Base-by-base conservation (phyloP, 2,888 invertebrate genomes). In the Diadegma fenestrale region DNA sequence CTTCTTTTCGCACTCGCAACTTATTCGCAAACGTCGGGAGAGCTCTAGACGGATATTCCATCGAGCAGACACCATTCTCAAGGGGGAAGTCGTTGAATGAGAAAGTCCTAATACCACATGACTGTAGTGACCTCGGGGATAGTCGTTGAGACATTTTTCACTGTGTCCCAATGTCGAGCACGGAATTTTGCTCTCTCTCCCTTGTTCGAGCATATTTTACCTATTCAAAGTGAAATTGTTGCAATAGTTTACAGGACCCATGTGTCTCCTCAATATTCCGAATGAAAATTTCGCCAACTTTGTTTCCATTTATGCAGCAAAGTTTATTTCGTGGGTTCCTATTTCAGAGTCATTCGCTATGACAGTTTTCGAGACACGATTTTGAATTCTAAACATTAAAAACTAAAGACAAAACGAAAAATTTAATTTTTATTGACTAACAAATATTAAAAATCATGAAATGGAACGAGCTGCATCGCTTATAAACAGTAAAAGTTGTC, bases 61-160 rank as follows among this genome's bases (percentile, higher is more conserved):
- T 43, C 54, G 37, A 45, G 64, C 12, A 14, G 33, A 45, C n/a
- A 45, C 33, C 37, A 51, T 85, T 73, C 82, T 71, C 64, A 37
- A 45, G 63, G 64, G 79, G 51, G 45, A 61, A 66, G 33, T 58
- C 64, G 54, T 69, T 68, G 68, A 83, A 66, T 43, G 48, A 48
- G 58, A 41, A 73, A 58, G 79, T 64, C 54, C 64, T 77, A 71
- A 64, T 77, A 78, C 43, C 72, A 64, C 71, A 72, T 66, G 43
- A 51, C 54, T 26, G 26, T 58, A 33, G 45, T n/a, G n/a, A 45
- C 37, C 71, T 33, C 17, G 33, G 43, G 22, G n/a, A 63, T 58
- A 6, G 26, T 58, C 58, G 58, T 58, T 58, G 26, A 26, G 22
- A 61, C 63, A 64, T 63, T 64, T 61, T 41, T 6, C 26, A 22